Conservation (phyloP, 2,888 invertebrate genomes). For the Xiphydria camelus region DNA sequence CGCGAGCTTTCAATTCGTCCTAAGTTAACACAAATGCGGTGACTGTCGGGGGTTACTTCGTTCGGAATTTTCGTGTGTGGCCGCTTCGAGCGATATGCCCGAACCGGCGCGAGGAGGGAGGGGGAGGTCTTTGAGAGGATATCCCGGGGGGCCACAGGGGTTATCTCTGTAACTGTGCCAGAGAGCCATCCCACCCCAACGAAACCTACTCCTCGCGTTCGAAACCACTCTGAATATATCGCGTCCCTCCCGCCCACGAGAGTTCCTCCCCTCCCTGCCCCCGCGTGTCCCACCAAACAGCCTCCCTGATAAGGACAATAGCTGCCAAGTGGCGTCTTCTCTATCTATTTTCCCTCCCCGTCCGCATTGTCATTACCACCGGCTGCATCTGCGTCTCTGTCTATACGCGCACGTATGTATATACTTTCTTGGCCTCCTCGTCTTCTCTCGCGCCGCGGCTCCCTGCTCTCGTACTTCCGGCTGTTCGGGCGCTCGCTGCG, state of each 20-base stretch:
- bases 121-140: neutral
- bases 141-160: conserved; percentile 13
- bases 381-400: conserved; percentile 2
- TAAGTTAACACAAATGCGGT: conserved; percentile 32
- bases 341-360: conserved; percentile 23
- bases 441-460: no score
- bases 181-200: conserved; percentile 20
- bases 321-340: conserved; percentile 37
- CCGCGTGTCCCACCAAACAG: neutral
- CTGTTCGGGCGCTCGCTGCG: no score
- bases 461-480: no score
- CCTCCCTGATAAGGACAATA: conserved; percentile 38
- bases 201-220: conserved; percentile 6
- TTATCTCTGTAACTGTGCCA: conserved; percentile 25
- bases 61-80: conserved; percentile 26
- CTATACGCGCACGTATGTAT: no score
- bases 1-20: conserved; percentile 38
- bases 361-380: conserved; percentile 19
- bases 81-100: conserved; percentile 3
- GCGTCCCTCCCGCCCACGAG: conserved; percentile 2
- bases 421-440: neutral
- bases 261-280: neutral
- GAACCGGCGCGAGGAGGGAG: neutral
- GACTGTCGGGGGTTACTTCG: conserved; percentile 5
- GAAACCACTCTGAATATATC: conserved; percentile 13